phyloP scores from a whole-genome alignment of 2,113 vertebrate genomes.

The Junco hyemalis region DNA sequence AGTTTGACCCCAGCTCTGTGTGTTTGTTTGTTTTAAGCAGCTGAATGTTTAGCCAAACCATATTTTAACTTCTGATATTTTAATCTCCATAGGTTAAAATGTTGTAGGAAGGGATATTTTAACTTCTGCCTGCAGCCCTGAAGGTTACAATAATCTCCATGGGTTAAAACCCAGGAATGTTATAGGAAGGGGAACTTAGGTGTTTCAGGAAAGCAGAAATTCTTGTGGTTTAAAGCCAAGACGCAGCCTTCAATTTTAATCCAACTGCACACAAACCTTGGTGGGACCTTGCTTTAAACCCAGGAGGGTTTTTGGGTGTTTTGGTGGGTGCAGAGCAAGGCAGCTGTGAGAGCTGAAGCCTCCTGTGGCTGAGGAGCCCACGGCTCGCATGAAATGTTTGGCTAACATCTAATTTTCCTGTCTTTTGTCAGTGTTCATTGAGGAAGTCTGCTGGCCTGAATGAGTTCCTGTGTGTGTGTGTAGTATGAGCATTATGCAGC shows the following conservation, averaged over 20 bases:
- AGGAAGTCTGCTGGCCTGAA: not conserved
- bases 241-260: not conserved
- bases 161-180: not conserved
- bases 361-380: not conserved
- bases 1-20: not conserved
- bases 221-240: not conserved
- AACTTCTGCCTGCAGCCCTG: not conserved
- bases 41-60: not conserved
- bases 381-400: not conserved
- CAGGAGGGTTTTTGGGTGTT: not conserved
- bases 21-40: slow-evolving; percentile 8
- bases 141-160: not conserved
- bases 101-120: not conserved
- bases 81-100: not conserved
- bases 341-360: not conserved
- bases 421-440: not conserved
- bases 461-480: not conserved
- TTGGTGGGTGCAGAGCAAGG: not conserved
- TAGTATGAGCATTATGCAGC: not conserved
- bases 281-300: not conserved
- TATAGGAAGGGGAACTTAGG: not conserved
- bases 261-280: not conserved
- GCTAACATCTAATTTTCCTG: not conserved
- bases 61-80: slow-evolving; percentile 8
- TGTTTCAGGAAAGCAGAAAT: not conserved